Evolutionary conservation across 2,113 vertebrate genomes (phyloP), one percentile per base, ranked within the genome.

Genomic region (Ariopsis seemanni): DNA sequence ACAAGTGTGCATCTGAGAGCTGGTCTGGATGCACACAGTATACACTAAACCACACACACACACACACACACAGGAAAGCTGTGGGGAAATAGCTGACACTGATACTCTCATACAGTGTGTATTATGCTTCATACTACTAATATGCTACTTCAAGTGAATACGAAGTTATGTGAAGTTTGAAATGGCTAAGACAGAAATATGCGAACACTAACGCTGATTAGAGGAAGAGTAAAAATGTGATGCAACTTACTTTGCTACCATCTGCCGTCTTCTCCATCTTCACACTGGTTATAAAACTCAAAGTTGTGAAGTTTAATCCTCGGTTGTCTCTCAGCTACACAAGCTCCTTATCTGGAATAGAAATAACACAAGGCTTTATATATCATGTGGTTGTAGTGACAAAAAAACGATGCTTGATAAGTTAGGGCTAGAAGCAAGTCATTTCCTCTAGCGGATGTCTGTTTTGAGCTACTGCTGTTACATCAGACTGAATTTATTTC

Each of bases 241-340:
- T 55, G 83, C 12, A 55, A 12, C 75, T 62, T 91, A 95, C 95
- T 94, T 93, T 94, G 0, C 92, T 84, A 82, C 79, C 91, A n/a
- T 94, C 93, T 18, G 91, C 89, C 86, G 95, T 91, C 12, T 88
- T 93, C 88, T 95, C 93, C 94, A 95, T 95, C 79, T 89, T 91
- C 42, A 83, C 30, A n/a, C 9, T 10, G 15, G 5, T 60, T 30
- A 2, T 14, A 4, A 63, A 78, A 80, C 11, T 57, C 18, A 30
- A 55, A 55, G 2, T 7, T 80, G 7, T 10, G 8, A 80, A 34
- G 50, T 86, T 34, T 25, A 27, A 53, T 20, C 7, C 1, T 20
- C 15, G 8, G 25, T 55, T 55, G 9, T 69, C 65, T 25, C 9
- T 22, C 52, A 57, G 27, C 9, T 58, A 42, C 60, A 82, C 5